A percentile compares a stretch with the other conserved stretches of the same genome.
phyloP scores from a whole-genome alignment of 1,140 invertebrate species.

The Neodiprion virginianus region DNA sequence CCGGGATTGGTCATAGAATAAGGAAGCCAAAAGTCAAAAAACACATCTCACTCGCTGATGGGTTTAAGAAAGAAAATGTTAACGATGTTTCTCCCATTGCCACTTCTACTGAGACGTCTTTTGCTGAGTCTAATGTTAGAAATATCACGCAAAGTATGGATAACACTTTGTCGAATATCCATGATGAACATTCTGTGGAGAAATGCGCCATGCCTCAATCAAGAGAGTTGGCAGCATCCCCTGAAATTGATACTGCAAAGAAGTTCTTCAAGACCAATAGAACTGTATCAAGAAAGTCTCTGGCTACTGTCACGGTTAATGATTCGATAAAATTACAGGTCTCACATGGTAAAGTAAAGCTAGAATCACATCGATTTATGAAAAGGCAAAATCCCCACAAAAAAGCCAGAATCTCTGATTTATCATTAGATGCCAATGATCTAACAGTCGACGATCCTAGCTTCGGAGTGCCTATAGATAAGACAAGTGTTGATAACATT shows the following conservation, averaged over 20 bases:
- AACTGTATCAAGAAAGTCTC: constrained; percentile 26
- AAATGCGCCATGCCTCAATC: background rate
- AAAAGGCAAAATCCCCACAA: constrained; percentile 17
- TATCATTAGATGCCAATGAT: constrained; percentile 45
- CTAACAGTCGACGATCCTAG: constrained; percentile 45
- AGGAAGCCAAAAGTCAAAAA: constrained; percentile 48
- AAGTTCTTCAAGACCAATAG: constrained; percentile 51
- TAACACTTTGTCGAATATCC: background rate
- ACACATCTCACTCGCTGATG: constrained; percentile 16
- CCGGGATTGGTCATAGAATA: constrained; percentile 51
- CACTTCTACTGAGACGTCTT: background rate
- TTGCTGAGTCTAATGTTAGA: background rate
- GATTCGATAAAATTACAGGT: constrained; percentile 45
- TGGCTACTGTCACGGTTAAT: constrained; percentile 44
- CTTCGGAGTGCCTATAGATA: constrained; percentile 33
- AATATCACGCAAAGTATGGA: background rate
- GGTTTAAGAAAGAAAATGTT: constrained; percentile 10
- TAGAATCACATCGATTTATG: constrained; percentile 30
- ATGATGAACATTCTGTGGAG: background rate
- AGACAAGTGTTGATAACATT: constrained; percentile 40
- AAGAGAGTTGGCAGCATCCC: constrained; percentile 19
- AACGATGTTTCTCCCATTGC: background rate
- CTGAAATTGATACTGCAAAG: constrained; percentile 41
- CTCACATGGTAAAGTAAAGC: constrained; percentile 29
- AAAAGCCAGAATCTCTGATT: constrained; percentile 20